phyloP scores from a whole-genome alignment of 2,113 vertebrate genomes.

The Emydocephalus ijimae region DNA sequence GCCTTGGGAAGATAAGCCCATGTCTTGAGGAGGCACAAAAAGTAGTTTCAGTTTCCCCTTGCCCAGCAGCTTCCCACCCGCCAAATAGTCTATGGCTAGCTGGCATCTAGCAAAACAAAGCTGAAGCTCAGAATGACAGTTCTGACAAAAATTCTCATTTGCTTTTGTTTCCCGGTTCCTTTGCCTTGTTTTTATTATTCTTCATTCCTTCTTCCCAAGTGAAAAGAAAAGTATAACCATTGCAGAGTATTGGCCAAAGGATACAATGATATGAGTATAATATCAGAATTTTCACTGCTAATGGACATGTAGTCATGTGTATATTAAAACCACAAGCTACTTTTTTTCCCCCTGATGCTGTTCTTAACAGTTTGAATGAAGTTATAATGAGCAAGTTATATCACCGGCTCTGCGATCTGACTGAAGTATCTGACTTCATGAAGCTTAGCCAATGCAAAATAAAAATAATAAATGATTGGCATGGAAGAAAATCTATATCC shows the following conservation, averaged over 20 bases:
- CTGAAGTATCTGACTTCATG: not conserved
- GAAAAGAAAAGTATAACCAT: not conserved
- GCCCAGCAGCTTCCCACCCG: fast-evolving
- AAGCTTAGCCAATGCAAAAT: not conserved
- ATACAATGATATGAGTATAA: not conserved
- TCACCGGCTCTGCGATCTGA: not conserved
- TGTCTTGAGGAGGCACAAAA: not conserved
- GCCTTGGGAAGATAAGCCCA: no score
- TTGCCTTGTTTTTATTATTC: not conserved
- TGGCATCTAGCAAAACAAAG: not conserved
- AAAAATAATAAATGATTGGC: not conserved
- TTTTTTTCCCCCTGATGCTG: not conserved
- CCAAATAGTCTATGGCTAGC: not conserved
- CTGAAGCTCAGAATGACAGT: not conserved
- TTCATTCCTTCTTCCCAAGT: not conserved
- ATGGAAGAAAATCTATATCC: constrained; percentile 1
- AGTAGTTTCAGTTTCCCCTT: not conserved
- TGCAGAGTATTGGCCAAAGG: not conserved
- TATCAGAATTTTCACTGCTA: not conserved
- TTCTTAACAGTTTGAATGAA: not conserved
- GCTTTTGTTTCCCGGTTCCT: not conserved
- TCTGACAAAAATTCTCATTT: not conserved
- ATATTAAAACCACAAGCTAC: not conserved
- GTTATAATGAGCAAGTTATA: not conserved
- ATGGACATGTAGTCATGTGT: not conserved